phyloP scores from a whole-genome alignment of 1,140 invertebrate genomes.

The Drosophila orena region DNA sequence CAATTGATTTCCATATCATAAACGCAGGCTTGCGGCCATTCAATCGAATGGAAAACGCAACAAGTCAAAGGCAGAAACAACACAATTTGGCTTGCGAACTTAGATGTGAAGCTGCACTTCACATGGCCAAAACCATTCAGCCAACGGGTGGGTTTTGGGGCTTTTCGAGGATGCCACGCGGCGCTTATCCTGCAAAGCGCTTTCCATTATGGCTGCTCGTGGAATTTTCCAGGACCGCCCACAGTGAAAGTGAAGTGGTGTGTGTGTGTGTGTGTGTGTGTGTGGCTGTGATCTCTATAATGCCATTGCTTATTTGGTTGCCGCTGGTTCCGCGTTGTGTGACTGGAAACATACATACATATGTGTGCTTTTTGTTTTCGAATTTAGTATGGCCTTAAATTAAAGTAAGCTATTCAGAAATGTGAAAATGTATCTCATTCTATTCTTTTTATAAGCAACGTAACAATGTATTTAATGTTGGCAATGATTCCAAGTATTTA shows the following conservation, averaged over 20 bases:
- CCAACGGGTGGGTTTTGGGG: conserved; percentile 9
- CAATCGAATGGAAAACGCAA: conserved; percentile 44
- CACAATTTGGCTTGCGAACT: conserved; percentile 18
- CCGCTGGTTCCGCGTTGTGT: conserved; percentile 4
- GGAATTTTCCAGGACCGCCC: conserved; percentile 52
- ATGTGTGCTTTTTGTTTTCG: neutral
- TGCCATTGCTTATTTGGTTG: conserved; percentile 17
- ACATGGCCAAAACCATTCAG: conserved; percentile 26
- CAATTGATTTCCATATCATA: conserved; percentile 52
- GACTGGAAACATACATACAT: conserved; percentile 21
- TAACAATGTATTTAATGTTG: too few species aligned
- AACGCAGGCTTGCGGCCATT: conserved; percentile 11
- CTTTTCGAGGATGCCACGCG: conserved; percentile 52
- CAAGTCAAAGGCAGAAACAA: conserved; percentile 57
- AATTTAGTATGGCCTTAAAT: neutral
- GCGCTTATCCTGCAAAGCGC: conserved; percentile 52
- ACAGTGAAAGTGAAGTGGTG: neutral
- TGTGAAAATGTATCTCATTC: neutral
- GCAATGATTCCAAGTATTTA: too few species aligned
- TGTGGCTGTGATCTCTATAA: conserved; percentile 14
- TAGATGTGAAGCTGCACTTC: conserved; percentile 12
- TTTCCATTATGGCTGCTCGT: conserved; percentile 43
- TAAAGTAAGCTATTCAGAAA: neutral
- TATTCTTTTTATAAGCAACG: too few species aligned
- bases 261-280: neutral